Conservation (phyloP, 2,113 vertebrate species). For the Probosciger aterrimus region DNA sequence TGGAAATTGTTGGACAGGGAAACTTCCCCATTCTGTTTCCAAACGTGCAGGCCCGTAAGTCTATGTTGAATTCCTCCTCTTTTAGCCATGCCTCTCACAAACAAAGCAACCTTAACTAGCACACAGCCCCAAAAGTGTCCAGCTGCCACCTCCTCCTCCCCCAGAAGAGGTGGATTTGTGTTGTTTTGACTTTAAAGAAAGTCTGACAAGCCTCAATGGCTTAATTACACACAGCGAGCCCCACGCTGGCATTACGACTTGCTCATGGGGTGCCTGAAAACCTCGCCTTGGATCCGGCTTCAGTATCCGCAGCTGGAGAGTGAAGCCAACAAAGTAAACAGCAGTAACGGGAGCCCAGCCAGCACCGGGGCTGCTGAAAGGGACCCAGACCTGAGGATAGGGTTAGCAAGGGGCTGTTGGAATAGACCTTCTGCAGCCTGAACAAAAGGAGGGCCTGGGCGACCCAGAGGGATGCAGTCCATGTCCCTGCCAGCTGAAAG, state of each 20-base stretch:
- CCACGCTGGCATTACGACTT: background rate
- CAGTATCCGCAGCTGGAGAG: constrained; percentile 34
- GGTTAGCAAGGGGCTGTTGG: rapidly evolving
- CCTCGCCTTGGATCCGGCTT: background rate
- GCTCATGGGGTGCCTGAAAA: background rate
- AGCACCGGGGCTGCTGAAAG: rapidly evolving
- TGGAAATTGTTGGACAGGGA: constrained; percentile 26
- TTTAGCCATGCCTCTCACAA: background rate
- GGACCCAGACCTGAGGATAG: rapidly evolving
- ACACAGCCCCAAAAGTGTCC: background rate
- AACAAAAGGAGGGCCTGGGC: background rate
- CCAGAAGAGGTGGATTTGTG: background rate
- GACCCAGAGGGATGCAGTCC: background rate
- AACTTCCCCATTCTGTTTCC: constrained; percentile 22
- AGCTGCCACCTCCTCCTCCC: background rate
- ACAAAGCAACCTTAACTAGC: background rate
- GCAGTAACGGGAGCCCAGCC: background rate
- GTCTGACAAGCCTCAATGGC: background rate
- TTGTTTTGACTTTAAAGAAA: background rate
- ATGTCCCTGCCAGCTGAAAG: background rate
- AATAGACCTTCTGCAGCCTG: rapidly evolving
- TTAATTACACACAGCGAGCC: background rate
- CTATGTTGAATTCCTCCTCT: background rate
- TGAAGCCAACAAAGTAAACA: constrained; percentile 43
- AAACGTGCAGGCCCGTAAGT: background rate